Evolutionary conservation across 2,113 vertebrate species (phyloP), one percentile per base, ranked within the genome.

Genomic region (Mystacornis crossleyi): DNA sequence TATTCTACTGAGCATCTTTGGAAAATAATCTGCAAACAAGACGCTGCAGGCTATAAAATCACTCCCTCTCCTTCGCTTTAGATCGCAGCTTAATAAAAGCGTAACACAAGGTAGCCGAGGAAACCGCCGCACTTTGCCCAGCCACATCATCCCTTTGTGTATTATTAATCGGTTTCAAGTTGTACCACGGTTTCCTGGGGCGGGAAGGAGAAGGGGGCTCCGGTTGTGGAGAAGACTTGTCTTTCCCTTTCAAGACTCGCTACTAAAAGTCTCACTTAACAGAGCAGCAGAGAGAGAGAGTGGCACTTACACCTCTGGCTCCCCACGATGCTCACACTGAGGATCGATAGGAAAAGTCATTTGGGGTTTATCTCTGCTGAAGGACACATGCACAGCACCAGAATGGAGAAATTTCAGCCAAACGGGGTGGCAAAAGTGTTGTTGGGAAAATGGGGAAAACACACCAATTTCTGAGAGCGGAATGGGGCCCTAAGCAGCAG

Each of bases 11-110:
- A 97, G 97, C 97, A 65, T 95, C 98, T 97, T 98, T 2, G 42
- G 97, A 96, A 97, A 98, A 98, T 98, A 97, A 98, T 98, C 98
- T 97, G 97, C 98, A 98, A 98, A 98, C 98, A 98, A 98, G 98
- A 96, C 75, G 95, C 98, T 95, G 97, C 93, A 92, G 97, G 98
- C 98, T 97, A 96, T 92, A 94, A 97, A 97, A 96, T 95, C 96
- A 78, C 96, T 97, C 87, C 97, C 87, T 96, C 85, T 96, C 88
- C 92, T 87, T 80, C 8, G 31, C 97, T 96, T 89, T 83, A 94
- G 96, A 97, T 95, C 70, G 91, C 51, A 31, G 97, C 96, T 98
- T 98, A 97, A 98, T 97, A 97, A 98, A 98, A 98, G 97, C 89
- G 53, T 36, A 96, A 73, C 94, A 88, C 7, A 2, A 93, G 94